Base-by-base conservation (phyloP, 2,113 vertebrate genomes). In the Myotis davidii region DNA sequence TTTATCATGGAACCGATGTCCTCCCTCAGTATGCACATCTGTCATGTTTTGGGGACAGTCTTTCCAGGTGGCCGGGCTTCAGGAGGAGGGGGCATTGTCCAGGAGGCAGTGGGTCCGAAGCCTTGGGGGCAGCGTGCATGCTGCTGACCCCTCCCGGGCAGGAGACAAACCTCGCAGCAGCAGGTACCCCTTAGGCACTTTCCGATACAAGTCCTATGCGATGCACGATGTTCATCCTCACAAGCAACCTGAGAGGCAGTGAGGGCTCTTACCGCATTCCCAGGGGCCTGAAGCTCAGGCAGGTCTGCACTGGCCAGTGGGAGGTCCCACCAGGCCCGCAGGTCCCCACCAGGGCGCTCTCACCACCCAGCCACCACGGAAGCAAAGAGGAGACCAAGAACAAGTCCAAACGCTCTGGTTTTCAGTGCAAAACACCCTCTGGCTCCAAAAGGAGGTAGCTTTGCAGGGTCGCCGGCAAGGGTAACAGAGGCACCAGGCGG, bases 371-470 rank as follows among this genome's bases (percentile, higher is more conserved):
- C 18, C 39, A 29, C 52, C 18, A 0, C 0, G 3, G 48, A 69
- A 2, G 13, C 54, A 0, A 14, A 1, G 6, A 12, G 0, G 37
- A 34, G 20, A 3, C 16, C 29, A 3, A 6, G 2, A 6, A 37
- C 29, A 3, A 16, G 34, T 13, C 16, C 12, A 4, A 1, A 5
- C 3, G 13, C 79, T 27, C 85, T 9, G 25, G 11, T 20, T 50
- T 9, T 98, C 98, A 98, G 10, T 42, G 65, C 84, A 99, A 18
- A 0, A 95, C 6, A 1, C 98, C 98, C 39, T 98, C 92, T 0
- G 98, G 98, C 56, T 98, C 96, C 96, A 99, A 78, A 39, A 99
- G 98, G 17, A 99, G 97, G 65, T 98, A 99, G 0, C 90, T 85
- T 0, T n/a, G 95, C 73, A 99, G 92, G 0, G 96, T 0, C 56